These are phyloP conservation scores for Etheostoma spectabile DNA, from an alignment of 2,113 vertebrate genomes.

Conservation along the genomic window DNA sequence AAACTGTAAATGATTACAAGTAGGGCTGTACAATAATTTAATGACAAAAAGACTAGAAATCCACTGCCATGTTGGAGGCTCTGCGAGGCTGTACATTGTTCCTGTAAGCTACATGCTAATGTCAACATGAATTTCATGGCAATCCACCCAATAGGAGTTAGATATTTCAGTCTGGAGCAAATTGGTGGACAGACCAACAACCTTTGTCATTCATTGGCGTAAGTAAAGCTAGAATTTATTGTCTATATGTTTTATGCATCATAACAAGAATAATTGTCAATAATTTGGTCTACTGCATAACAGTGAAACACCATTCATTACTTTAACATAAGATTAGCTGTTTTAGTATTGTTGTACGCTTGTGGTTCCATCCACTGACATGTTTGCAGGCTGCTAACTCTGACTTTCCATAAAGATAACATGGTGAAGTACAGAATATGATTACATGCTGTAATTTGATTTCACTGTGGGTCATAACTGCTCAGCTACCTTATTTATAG, in stretches of 20 bases:
- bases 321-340: not conserved
- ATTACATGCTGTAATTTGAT: conserved; percentile 55
- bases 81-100: not conserved
- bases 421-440: conserved; percentile 30
- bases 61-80: not conserved
- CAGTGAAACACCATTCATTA: not conserved
- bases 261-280: not conserved
- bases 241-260: not conserved
- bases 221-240: not conserved
- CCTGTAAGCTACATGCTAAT: not conserved
- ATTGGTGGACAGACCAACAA: not conserved
- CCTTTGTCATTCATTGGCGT: not conserved
- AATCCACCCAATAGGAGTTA: not conserved
- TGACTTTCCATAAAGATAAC: conserved; percentile 50
- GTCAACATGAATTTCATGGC: not conserved
- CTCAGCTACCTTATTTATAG: conserved; percentile 69
- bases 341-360: not conserved
- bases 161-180: not conserved
- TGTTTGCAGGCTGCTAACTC: conserved; percentile 20
- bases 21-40: not conserved
- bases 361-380: not conserved
- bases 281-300: not conserved
- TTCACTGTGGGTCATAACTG: conserved; percentile 38
- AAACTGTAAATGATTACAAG: not conserved
- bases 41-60: not conserved